A percentile compares a stretch with the other conserved stretches of the same genome.
phyloP scores from a whole-genome alignment of 2,888 invertebrate species.

The Erebia ligea region DNA sequence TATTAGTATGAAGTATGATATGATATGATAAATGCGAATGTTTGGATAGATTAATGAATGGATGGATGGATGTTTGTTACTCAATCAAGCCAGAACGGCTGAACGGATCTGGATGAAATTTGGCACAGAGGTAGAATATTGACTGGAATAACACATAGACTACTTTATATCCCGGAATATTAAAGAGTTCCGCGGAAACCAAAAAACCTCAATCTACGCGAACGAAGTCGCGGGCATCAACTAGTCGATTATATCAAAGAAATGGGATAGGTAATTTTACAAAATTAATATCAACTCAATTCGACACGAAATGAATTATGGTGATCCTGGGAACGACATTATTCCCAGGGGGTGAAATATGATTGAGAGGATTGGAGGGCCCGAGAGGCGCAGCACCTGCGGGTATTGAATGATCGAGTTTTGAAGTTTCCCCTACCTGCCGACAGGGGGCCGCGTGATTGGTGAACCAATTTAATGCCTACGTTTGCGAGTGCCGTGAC shows the following conservation, averaged over 20 bases:
- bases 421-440: background rate
- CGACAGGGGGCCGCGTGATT: slow-evolving; percentile 6
- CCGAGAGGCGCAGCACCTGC: background rate
- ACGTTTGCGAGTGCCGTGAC: background rate
- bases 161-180: too few species aligned
- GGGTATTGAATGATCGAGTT: slow-evolving; percentile 15
- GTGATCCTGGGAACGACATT: slow-evolving; percentile 18
- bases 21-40: too few species aligned
- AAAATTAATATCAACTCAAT: slow-evolving; percentile 11
- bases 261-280: background rate
- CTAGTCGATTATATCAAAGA: background rate
- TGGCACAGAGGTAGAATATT: too few species aligned
- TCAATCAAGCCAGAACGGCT: too few species aligned
- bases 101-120: too few species aligned
- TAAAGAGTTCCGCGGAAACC: too few species aligned
- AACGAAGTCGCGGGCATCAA: too few species aligned
- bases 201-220: too few species aligned
- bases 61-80: too few species aligned
- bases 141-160: too few species aligned
- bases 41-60: too few species aligned
- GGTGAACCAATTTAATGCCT: background rate
- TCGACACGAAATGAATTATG: slow-evolving; percentile 21
- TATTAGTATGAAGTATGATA: too few species aligned
- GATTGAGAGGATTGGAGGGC: slow-evolving; percentile 16
- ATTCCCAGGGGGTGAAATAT: slow-evolving; percentile 18